Conservation (phyloP, 2,113 vertebrate species). For the Echinops telfairi region DNA sequence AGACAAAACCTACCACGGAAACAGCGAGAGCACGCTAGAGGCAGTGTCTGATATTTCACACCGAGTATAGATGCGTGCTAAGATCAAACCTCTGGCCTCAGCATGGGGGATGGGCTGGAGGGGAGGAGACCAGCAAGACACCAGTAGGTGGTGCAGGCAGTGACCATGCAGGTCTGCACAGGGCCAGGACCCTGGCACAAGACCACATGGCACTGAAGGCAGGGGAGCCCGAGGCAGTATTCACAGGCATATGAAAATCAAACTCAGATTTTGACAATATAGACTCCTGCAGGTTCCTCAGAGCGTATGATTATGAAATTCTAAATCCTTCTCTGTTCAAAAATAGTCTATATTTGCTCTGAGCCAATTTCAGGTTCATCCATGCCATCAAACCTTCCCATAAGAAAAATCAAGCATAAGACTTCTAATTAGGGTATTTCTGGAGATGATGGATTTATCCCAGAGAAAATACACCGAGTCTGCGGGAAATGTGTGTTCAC, state of each 20-base stretch:
- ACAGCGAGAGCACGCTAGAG: neutral
- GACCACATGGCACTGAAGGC: neutral
- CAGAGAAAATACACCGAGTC: slow-evolving; percentile 28
- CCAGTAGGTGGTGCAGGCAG: neutral
- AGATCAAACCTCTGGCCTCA: neutral
- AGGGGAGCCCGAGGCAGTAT: too few relatives aligned
- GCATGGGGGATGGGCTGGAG: neutral
- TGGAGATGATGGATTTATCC: slow-evolving; percentile 39
- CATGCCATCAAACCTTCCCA: neutral
- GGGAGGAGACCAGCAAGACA: neutral
- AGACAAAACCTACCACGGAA: slow-evolving; percentile 13
- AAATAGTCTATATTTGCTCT: slow-evolving; percentile 44
- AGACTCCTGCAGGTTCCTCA: neutral
- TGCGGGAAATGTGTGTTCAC: slow-evolving; percentile 18
- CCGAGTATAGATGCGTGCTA: neutral
- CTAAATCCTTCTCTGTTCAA: slow-evolving; percentile 1
- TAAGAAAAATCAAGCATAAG: slow-evolving; percentile 27
- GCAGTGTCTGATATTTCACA: slow-evolving; percentile 8
- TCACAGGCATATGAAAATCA: neutral
- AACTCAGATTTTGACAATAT: neutral
- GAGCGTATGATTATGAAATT: slow-evolving; percentile 3
- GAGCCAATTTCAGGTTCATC: slow-evolving; percentile 7
- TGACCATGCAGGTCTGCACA: neutral
- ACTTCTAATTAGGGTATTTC: slow-evolving; percentile 23
- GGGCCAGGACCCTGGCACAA: neutral